phyloP scores from a whole-genome alignment of 2,888 invertebrate species.

The Acleris literana region DNA sequence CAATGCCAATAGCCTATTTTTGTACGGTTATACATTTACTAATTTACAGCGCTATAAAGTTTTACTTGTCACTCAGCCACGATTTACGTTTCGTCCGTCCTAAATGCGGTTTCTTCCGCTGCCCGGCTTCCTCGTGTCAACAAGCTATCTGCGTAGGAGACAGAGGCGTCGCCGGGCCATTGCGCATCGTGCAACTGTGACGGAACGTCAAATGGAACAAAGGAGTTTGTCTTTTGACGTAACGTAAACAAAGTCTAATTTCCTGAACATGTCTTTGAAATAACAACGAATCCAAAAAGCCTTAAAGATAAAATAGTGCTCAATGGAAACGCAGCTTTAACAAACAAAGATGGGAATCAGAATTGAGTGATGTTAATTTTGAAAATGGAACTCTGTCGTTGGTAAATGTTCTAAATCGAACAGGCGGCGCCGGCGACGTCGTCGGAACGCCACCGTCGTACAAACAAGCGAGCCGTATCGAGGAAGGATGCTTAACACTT shows the following conservation, averaged over 20 bases:
- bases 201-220: constrained; percentile 61
- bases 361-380: constrained; percentile 40
- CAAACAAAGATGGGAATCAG: constrained; percentile 38
- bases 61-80: constrained; percentile 79
- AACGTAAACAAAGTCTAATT: constrained; percentile 79
- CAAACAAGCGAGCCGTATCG: constrained; percentile 76
- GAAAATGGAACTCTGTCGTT: constrained; percentile 52
- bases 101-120: constrained; percentile 80
- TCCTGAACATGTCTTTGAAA: constrained; percentile 68
- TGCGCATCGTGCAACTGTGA: constrained; percentile 69
- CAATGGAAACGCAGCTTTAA: constrained; percentile 43
- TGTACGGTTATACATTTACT: constrained; percentile 69
- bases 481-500: constrained; percentile 80
- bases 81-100: constrained; percentile 76
- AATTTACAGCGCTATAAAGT: constrained; percentile 81
- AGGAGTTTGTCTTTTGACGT: constrained; percentile 74
- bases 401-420: constrained; percentile 60
- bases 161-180: constrained; percentile 66
- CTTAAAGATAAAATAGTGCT: neutral
- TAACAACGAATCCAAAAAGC: constrained; percentile 33
- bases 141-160: constrained; percentile 67
- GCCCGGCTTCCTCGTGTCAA: constrained; percentile 80
- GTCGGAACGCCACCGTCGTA: constrained; percentile 71
- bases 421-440: constrained; percentile 79
- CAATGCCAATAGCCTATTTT: constrained; percentile 73